Evolutionary conservation across 1,140 invertebrate genomes (phyloP).

Genomic region (Neodiprion pinetum): DNA sequence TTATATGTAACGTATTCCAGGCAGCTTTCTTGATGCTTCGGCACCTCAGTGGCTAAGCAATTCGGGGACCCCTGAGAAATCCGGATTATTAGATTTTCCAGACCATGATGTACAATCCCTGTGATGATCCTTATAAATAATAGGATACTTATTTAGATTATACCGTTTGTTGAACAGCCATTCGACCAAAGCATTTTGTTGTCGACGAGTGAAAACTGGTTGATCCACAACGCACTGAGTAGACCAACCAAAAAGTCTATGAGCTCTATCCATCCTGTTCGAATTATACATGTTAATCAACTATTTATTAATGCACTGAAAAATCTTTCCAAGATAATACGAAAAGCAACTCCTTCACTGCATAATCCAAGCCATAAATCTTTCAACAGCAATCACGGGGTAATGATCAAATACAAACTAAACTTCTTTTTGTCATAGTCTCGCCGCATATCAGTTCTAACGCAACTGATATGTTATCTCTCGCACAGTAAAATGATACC

Average conservation of each 20-base stretch:
- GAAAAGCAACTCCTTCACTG: neutral
- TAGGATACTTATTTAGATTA: neutral
- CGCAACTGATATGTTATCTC: slow-evolving; percentile 5
- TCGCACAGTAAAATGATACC: neutral
- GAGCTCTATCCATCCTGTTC: slow-evolving; percentile 3
- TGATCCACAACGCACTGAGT: neutral
- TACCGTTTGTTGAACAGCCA: neutral
- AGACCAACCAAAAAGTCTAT: slow-evolving; percentile 3
- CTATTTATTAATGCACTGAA: neutral
- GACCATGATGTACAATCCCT: too few relatives aligned
- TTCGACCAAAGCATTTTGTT: neutral
- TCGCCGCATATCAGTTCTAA: slow-evolving; percentile 2
- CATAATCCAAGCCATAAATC: slow-evolving; percentile 12
- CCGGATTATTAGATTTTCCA: too few relatives aligned
- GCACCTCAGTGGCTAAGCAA: too few relatives aligned
- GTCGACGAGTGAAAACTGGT: neutral
- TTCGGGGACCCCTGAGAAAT: too few relatives aligned
- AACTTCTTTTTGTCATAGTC: neutral
- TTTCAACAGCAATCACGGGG: neutral
- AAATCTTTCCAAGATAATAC: neutral
- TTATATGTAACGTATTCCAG: too few relatives aligned
- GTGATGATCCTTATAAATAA: too few relatives aligned
- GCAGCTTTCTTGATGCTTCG: too few relatives aligned
- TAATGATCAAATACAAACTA: neutral
- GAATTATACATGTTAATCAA: neutral